Evolutionary conservation across 2,888 invertebrate genomes (phyloP).

Genomic region (Nowickia ferox): DNA sequence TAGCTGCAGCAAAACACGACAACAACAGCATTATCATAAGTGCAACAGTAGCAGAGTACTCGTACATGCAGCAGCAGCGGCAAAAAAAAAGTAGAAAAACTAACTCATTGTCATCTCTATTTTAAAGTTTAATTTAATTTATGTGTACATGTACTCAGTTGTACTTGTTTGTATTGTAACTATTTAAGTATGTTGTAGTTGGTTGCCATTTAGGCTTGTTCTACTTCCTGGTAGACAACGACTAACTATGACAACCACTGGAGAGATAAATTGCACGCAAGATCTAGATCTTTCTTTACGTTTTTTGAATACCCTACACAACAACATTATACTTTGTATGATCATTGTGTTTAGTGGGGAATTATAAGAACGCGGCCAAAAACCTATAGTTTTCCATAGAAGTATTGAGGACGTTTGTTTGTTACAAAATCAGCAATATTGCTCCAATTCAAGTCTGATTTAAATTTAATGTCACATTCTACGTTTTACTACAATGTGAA

Average conservation of each 20-base stretch:
- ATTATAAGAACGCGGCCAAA: no score
- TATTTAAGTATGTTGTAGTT: slow-evolving; percentile 54
- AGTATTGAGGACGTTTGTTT: no score
- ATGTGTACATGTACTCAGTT: slow-evolving; percentile 37
- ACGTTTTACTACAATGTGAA: no score
- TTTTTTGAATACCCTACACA: slow-evolving; percentile 36
- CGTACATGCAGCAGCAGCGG: neutral
- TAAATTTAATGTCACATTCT: no score
- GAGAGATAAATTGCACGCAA: slow-evolving; percentile 58
- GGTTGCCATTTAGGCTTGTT: slow-evolving; percentile 67
- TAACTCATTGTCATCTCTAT: slow-evolving; percentile 71
- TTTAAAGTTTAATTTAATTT: slow-evolving; percentile 70
- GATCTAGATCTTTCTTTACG: slow-evolving; percentile 61
- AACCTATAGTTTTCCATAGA: no score
- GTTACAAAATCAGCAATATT: no score
- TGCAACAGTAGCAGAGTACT: neutral
- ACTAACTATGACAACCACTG: slow-evolving; percentile 53
- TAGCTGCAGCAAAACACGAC: slow-evolving; percentile 14
- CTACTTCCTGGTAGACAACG: slow-evolving; percentile 71
- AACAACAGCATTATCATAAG: slow-evolving; percentile 1
- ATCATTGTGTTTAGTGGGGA: neutral
- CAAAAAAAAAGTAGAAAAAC: slow-evolving; percentile 46
- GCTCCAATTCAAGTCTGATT: no score
- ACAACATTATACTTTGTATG: neutral
- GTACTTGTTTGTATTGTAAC: slow-evolving; percentile 32